Base-by-base conservation (phyloP, 2,797 vertebrate genomes). In the Sebastes cheni region DNA sequence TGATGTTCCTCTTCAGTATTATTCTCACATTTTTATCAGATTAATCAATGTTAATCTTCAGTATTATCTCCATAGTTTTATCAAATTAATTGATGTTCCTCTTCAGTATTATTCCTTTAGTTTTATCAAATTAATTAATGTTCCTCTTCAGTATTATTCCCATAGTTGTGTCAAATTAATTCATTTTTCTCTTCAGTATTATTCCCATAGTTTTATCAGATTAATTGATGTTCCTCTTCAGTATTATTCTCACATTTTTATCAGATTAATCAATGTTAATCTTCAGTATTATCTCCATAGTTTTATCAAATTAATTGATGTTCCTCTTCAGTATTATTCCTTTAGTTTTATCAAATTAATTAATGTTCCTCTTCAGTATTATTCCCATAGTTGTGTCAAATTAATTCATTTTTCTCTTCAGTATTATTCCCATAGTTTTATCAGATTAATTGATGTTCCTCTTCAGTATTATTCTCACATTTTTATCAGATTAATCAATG, bases 191-290 rank as follows among this genome's bases (percentile, higher is more conserved):
- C 36, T 39, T 14, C 13, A 39, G 39, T 2, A 14, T 39, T 39
- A 39, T 0, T 39, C 12, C 0, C 4, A 5, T 1, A 4, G 0
- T 36, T 36, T 0, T 36, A 13, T 36, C 12, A 39, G 5, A 39
- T 39, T 39, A 39, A 39, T 39, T 2, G 0, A 39, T 39, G 0
- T 8, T 27, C 0, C 13, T 39, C 36, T 39, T 14, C 36, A 39
- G 36, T 5, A 14, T 42, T 42, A 42, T 2, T 42, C 39, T 4
- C 0, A 0, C 5, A 36, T 2, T 36, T 36, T 0, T 42, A 42
- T 42, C 39, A 42, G 0, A 42, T 42, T 42, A 42, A 42, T 42
- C 0, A 0, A 12, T 42, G 0, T 42, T 42, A 0, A 13, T 42
- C 39, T 42, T 42, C 13, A 42, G 39, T 6, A 42, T 42, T 42